phyloP scores from a whole-genome alignment of 2,113 vertebrate genomes.

The Oceanites oceanicus region DNA sequence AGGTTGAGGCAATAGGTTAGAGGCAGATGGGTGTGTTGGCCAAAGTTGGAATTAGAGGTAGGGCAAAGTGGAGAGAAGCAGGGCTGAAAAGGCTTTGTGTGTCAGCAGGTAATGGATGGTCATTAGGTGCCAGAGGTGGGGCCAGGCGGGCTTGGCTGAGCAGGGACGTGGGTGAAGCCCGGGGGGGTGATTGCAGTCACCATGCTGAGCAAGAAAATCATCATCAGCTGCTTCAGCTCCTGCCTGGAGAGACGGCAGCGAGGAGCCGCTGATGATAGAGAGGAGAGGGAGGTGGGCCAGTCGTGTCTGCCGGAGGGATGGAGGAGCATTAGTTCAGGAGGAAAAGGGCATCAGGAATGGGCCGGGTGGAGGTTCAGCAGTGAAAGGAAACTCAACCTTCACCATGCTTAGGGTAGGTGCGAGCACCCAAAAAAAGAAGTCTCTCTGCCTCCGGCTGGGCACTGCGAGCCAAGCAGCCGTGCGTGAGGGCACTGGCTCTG shows the following conservation, averaged over 20 bases:
- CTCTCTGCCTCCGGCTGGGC: neutral
- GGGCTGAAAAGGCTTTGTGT: neutral
- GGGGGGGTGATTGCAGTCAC: neutral
- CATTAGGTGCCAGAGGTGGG: neutral
- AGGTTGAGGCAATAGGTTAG: neutral
- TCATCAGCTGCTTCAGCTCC: neutral
- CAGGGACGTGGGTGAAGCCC: neutral
- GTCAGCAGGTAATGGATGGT: conserved; percentile 11
- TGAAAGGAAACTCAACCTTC: neutral
- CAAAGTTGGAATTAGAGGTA: neutral
- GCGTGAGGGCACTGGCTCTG: accelerated
- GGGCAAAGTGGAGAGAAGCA: neutral
- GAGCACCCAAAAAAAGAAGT: neutral
- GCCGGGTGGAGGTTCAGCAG: neutral
- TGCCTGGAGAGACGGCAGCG: neutral
- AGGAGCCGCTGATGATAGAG: neutral
- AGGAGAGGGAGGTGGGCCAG: neutral
- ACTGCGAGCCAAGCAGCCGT: accelerated
- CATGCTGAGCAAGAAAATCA: neutral
- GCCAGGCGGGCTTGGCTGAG: neutral
- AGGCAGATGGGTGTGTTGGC: neutral
- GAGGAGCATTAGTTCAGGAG: neutral
- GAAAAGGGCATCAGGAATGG: neutral
- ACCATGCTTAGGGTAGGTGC: neutral
- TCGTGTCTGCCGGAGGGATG: neutral